Evolutionary conservation across 2,113 vertebrate species (phyloP).

Genomic region (Oxyruncus cristatus): DNA sequence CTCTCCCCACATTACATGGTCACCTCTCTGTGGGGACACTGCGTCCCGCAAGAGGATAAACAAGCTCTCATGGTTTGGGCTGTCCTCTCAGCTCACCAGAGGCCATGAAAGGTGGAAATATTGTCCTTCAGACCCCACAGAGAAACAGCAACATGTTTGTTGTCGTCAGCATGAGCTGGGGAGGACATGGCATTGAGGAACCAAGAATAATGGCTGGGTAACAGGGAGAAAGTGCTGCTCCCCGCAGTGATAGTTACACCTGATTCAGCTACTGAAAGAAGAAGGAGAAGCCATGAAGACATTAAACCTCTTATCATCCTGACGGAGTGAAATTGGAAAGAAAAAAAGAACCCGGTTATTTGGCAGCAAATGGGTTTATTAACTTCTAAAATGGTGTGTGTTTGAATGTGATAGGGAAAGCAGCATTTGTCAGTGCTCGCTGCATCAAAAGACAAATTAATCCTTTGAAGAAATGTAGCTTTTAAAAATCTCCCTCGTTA

Average conservation of each 20-base stretch:
- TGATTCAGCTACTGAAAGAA: conserved; percentile 62
- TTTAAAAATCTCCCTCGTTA: conserved; percentile 41
- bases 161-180: background rate
- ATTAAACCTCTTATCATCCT: conserved; percentile 74
- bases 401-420: conserved; percentile 75
- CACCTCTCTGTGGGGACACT: background rate
- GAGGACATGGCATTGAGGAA: background rate
- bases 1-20: accelerated
- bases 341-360: conserved; percentile 40
- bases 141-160: background rate
- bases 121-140: background rate
- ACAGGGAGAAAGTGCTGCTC: conserved; percentile 43
- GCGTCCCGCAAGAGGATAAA: background rate
- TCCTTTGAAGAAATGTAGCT: conserved; percentile 70
- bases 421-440: conserved; percentile 59
- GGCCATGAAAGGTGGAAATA: background rate
- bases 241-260: conserved; percentile 44
- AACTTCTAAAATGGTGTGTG: conserved; percentile 70
- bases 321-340: conserved; percentile 33
- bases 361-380: conserved; percentile 72
- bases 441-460: conserved; percentile 76
- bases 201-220: conserved; percentile 44
- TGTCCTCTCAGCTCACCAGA: background rate
- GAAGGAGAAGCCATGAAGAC: conserved; percentile 43
- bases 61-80: background rate